Base-by-base conservation (phyloP, 2,113 vertebrate genomes). In the Oryzias melastigma region DNA sequence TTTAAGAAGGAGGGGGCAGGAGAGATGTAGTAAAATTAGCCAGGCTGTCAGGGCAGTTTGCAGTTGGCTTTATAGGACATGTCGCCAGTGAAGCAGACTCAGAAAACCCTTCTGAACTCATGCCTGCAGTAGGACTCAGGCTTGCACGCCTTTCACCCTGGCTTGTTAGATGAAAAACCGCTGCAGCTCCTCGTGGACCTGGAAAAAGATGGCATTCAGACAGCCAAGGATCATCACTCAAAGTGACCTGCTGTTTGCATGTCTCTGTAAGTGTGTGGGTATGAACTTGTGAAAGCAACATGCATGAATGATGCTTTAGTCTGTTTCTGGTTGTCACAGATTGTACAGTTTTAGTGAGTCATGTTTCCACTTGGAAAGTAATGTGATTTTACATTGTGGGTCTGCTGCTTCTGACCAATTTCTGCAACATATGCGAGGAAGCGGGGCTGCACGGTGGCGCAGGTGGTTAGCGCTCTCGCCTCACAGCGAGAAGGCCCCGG, bases 1-100 rank as follows among this genome's bases (percentile, higher is more conserved):
- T 58, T 47, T 7, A 45, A 18, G 47, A 7, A 19, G 13, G 61
- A 70, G 73, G 45, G 22, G 47, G 70, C 77, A 17, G 35, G 5
- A 57, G 70, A 58, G 61, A 85, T 85, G 78, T 49, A 83, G 79
- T 85, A 91, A 92, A 94, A 95, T 93, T 91, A 93, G 89, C 87
- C 87, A 90, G 62, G 82, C 88, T 92, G 90, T 93, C 90, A 92
- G 85, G 86, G 86, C 86, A 75, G 88, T 83, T 93, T 93, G 89
- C 86, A 91, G 84, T 92, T 88, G 87, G 92, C 91, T 91, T 88
- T 91, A 91, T 85, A 92, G 87, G 75, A 88, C 92, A 86, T 89
- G 90, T 90, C 92, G 91, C 92, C 89, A 91, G 80, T 90, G 90
- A 76, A 88, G 91, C 89, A 90, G 87, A 90, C 75, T 89, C 82